A percentile compares a stretch with the other conserved stretches of the same genome.
Evolutionary conservation across 2,888 invertebrate species (phyloP).

Genomic region (Pachydiplax longipennis): DNA sequence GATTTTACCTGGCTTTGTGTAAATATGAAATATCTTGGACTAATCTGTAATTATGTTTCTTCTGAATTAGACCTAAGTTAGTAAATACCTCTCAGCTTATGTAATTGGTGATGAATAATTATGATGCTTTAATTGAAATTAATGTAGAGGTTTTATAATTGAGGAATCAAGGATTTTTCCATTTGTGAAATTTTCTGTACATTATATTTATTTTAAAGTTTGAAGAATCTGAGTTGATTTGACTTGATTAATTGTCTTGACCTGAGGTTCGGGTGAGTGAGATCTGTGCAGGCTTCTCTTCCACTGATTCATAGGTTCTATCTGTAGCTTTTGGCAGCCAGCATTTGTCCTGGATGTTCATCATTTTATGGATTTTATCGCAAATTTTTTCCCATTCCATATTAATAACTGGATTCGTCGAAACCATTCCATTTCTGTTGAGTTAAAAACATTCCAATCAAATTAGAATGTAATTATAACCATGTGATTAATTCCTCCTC

Average conservation of each 20-base stretch:
- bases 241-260: slow-evolving; percentile 11
- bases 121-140: slow-evolving; percentile 36
- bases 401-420: background rate
- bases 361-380: background rate
- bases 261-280: slow-evolving; percentile 31
- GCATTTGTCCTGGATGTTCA: slow-evolving; percentile 5
- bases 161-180: background rate
- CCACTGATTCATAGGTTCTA: slow-evolving; percentile 10
- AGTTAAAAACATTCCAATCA: slow-evolving; percentile 10
- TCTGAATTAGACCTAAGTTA: slow-evolving; percentile 33
- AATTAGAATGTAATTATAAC: background rate
- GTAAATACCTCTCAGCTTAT: slow-evolving; percentile 19
- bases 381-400: slow-evolving; percentile 20
- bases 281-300: slow-evolving; percentile 43
- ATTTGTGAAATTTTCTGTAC: slow-evolving; percentile 24
- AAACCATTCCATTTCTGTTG: slow-evolving; percentile 13
- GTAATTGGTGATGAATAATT: slow-evolving; percentile 41
- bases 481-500: background rate
- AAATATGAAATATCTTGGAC: slow-evolving; percentile 11
- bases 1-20: slow-evolving; percentile 39
- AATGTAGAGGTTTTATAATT: slow-evolving; percentile 24
- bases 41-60: slow-evolving; percentile 17
- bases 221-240: background rate
- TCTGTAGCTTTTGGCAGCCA: slow-evolving; percentile 29
- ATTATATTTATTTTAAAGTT: slow-evolving; percentile 32